Evolutionary conservation across 1,140 invertebrate genomes (phyloP).

Genomic region (Eupristina koningsbergeri): DNA sequence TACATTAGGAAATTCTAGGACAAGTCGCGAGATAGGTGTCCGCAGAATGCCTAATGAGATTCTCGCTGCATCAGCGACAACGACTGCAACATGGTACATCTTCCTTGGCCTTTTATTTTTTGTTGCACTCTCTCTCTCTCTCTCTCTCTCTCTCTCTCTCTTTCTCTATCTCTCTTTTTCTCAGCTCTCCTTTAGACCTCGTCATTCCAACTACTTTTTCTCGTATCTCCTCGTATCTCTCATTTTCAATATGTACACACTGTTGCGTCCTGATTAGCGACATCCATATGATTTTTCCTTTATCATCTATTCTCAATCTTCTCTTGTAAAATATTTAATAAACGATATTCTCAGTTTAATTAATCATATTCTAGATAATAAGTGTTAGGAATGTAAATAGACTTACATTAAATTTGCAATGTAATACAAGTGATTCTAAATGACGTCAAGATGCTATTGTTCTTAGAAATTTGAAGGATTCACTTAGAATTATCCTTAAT

Average conservation of each 20-base stretch:
- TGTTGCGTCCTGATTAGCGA: background rate
- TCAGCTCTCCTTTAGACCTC: background rate
- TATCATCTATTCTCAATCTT: background rate
- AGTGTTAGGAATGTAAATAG: background rate
- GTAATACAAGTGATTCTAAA: background rate
- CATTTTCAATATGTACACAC: background rate
- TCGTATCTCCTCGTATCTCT: slow-evolving; percentile 5
- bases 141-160: background rate
- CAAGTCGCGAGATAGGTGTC: slow-evolving; percentile 26
- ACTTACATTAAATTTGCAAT: background rate
- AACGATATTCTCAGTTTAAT: background rate
- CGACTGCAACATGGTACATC: background rate
- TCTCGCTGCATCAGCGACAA: background rate
- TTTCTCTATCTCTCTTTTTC: background rate
- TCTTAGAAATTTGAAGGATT: background rate
- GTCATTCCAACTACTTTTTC: slow-evolving; percentile 5
- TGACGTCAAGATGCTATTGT: background rate
- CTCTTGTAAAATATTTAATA: background rate
- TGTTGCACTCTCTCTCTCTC: background rate
- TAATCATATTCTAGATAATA: background rate
- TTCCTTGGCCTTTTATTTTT: no score
- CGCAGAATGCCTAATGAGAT: slow-evolving; percentile 34
- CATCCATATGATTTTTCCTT: background rate
- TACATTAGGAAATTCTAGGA: slow-evolving; percentile 42
- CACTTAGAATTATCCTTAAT: no score